These are phyloP conservation scores for Heteromyza rotundicornis DNA, from an alignment of 2,888 invertebrate genomes.

Conservation along the genomic window DNA sequence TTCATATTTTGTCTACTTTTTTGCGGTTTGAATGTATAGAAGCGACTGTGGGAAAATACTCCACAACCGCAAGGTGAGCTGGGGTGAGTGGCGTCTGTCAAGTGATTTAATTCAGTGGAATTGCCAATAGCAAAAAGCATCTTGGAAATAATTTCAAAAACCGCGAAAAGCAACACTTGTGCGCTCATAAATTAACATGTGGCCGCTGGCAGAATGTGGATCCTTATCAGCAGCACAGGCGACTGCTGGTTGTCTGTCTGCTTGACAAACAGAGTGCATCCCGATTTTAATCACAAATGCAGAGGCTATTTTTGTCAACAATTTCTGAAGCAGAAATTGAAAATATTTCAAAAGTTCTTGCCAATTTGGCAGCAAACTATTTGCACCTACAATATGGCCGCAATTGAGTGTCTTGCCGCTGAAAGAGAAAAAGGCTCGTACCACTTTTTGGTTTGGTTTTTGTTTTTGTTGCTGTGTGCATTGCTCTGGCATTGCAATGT, in stretches of 20 bases:
- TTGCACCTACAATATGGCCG: slow-evolving; percentile 2
- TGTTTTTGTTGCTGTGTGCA: not conserved
- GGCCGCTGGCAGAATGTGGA: not conserved
- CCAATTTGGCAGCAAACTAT: slow-evolving; percentile 3
- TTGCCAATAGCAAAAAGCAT: slow-evolving; percentile 1
- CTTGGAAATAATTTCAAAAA: not conserved
- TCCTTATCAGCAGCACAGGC: not conserved
- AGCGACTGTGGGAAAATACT: slow-evolving; percentile 27
- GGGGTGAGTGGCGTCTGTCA: slow-evolving; percentile 16
- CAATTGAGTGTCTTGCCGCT: too few relatives aligned
- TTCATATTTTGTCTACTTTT: slow-evolving; percentile 1
- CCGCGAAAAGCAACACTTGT: slow-evolving; percentile 20
- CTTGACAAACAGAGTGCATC: slow-evolving; percentile 3
- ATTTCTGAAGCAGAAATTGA: not conserved
- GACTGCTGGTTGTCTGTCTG: not conserved
- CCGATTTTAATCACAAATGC: not conserved
- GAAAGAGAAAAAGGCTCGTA: not conserved
- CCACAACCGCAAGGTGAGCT: slow-evolving; percentile 20
- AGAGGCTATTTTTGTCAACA: not conserved
- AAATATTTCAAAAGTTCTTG: not conserved
- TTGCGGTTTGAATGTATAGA: slow-evolving; percentile 23
- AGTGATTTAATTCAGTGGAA: slow-evolving; percentile 24
- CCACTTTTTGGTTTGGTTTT: not conserved
- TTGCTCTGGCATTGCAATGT: slow-evolving; percentile 40
- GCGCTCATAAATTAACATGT: slow-evolving; percentile 26